Evolutionary conservation across 2,888 invertebrate species (phyloP).

Genomic region (Catocala sponsa): DNA sequence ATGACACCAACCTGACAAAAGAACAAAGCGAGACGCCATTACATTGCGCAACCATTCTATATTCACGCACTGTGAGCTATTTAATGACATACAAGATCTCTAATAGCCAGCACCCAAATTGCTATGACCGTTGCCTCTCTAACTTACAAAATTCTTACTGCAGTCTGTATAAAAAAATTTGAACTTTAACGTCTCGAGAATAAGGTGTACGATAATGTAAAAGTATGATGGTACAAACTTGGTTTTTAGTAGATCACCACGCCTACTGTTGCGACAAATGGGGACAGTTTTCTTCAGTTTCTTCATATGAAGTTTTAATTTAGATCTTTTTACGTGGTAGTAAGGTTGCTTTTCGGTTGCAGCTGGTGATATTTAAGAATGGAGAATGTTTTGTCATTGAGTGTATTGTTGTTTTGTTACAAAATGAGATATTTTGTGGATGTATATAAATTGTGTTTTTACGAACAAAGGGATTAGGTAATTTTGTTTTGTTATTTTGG

Average conservation of each 20-base stretch:
- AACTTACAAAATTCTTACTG: constrained; percentile 23
- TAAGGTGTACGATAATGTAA: constrained; percentile 7
- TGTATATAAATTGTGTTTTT: constrained; percentile 41
- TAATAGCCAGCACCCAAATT: constrained; percentile 55
- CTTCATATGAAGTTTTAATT: constrained; percentile 14
- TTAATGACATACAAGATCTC: constrained; percentile 54
- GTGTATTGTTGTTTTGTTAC: constrained; percentile 42
- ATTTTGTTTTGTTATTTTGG: constrained; percentile 35
- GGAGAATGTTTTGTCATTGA: constrained; percentile 42
- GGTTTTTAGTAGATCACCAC: constrained; percentile 69
- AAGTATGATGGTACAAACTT: constrained; percentile 32
- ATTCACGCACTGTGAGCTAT: constrained; percentile 54
- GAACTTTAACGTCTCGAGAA: not conserved
- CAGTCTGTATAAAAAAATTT: constrained; percentile 20
- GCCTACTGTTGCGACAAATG: constrained; percentile 82
- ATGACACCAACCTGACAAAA: constrained; percentile 80
- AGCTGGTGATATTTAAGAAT: not conserved
- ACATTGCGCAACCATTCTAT: constrained; percentile 71
- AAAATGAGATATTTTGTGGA: constrained; percentile 44
- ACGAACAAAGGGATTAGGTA: constrained; percentile 46
- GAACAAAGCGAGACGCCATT: constrained; percentile 79
- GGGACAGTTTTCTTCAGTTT: constrained; percentile 75
- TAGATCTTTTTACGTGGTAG: not conserved
- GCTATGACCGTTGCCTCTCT: constrained; percentile 47
- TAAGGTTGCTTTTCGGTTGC: constrained; percentile 34